These are phyloP conservation scores for Thamnaconus septentrionalis DNA, from an alignment of 2,113 vertebrate species.

Conservation along the genomic window DNA sequence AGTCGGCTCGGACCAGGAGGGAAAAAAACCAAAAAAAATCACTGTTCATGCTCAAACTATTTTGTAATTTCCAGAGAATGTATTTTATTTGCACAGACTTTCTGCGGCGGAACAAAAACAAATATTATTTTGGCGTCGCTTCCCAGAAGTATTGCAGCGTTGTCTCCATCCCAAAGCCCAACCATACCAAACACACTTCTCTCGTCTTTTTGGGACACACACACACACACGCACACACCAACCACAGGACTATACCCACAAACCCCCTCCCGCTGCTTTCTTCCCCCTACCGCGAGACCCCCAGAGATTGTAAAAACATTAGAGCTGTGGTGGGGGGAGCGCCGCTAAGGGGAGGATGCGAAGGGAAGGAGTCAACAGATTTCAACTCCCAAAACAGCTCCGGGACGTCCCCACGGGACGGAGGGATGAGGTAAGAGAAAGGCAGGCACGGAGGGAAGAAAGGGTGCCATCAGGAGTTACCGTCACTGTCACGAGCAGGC, in stretches of 20 bases:
- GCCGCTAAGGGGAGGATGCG: slow-evolving; percentile 58
- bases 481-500: slow-evolving; percentile 71
- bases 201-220: slow-evolving; percentile 5
- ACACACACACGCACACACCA: slow-evolving; percentile 5
- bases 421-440: slow-evolving; percentile 60
- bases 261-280: slow-evolving; percentile 5
- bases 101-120: slow-evolving; percentile 39
- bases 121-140: slow-evolving; percentile 60
- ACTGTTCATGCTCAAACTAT: slow-evolving; percentile 19
- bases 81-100: slow-evolving; percentile 22
- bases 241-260: slow-evolving; percentile 41
- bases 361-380: slow-evolving; percentile 75
- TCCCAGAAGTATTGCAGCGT: slow-evolving; percentile 48
- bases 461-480: slow-evolving; percentile 75
- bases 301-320: slow-evolving; percentile 66
- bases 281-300: slow-evolving; percentile 26
- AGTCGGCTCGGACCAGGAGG: too few relatives aligned
- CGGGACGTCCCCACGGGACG: slow-evolving; percentile 59
- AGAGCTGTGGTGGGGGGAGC: slow-evolving; percentile 52
- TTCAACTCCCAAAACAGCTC: slow-evolving; percentile 70
- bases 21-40: background rate
- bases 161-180: slow-evolving; percentile 35
- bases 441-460: slow-evolving; percentile 54
- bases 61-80: slow-evolving; percentile 25
- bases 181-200: slow-evolving; percentile 13